Percentiles rank a stretch among this genome's conserved stretches.
Evolutionary conservation across 2,797 vertebrate genomes (phyloP).

Genomic region (Nothura maculosa): DNA sequence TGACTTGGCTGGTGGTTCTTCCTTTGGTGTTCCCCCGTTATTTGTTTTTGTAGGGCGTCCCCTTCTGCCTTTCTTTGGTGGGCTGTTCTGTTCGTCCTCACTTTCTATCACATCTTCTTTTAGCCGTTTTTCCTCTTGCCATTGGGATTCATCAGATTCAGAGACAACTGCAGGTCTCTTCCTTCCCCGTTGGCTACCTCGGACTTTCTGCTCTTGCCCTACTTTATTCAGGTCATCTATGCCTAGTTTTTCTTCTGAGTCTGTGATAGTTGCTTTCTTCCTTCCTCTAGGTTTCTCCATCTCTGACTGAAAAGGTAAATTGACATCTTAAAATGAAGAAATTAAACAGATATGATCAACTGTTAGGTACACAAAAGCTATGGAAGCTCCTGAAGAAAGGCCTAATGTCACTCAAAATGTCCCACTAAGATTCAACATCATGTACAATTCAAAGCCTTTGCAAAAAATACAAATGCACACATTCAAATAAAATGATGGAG

Average conservation of each 20-base stretch:
- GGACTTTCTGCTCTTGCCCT: slow-evolving; percentile 90
- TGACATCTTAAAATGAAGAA: neutral
- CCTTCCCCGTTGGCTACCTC: slow-evolving; percentile 87
- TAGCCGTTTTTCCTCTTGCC: slow-evolving; percentile 89
- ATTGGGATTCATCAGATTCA: slow-evolving; percentile 86
- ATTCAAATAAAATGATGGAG: neutral
- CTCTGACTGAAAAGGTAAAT: slow-evolving; percentile 82
- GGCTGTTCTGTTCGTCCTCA: slow-evolving; percentile 97
- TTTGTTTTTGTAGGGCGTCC: slow-evolving; percentile 92
- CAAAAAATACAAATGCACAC: neutral
- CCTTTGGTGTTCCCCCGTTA: slow-evolving; percentile 78
- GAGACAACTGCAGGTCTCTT: slow-evolving; percentile 87
- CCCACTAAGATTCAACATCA: neutral
- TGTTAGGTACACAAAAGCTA: rapidly evolving
- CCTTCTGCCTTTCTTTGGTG: slow-evolving; percentile 93
- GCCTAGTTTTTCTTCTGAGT: slow-evolving; percentile 87
- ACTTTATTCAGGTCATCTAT: slow-evolving; percentile 84
- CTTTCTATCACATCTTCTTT: slow-evolving; percentile 88
- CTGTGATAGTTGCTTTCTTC: slow-evolving; percentile 86
- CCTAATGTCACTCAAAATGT: neutral
- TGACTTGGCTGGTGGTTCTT: slow-evolving; percentile 88
- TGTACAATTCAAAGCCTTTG: neutral
- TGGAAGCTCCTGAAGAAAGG: neutral
- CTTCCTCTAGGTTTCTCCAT: slow-evolving; percentile 92
- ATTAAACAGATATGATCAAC: neutral